A percentile compares a stretch with the other conserved stretches of the same genome.
Evolutionary conservation across 2,113 vertebrate genomes (phyloP).

Genomic region (Seriola quinqueradiata): DNA sequence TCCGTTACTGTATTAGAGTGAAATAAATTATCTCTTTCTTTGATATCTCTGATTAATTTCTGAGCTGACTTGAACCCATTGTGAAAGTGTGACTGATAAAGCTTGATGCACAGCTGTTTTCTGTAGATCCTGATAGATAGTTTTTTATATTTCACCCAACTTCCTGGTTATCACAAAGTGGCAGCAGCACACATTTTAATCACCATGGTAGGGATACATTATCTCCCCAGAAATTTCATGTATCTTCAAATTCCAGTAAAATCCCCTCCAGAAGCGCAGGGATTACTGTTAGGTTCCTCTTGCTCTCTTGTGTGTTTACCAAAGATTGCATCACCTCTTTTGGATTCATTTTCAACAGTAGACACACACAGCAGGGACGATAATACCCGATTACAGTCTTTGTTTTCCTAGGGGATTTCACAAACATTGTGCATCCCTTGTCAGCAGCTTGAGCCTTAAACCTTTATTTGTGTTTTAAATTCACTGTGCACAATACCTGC

Average conservation of each 20-base stretch:
- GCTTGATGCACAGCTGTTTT: neutral
- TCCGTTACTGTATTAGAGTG: neutral
- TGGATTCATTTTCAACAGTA: conserved; percentile 40
- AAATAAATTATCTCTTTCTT: neutral
- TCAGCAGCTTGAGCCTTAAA: conserved; percentile 15
- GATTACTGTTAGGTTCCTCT: conserved; percentile 51
- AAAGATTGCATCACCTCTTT: conserved; percentile 65
- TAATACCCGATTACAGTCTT: conserved; percentile 46
- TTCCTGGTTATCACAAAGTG: conserved; percentile 44
- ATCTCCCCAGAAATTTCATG: conserved; percentile 48
- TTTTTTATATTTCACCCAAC: conserved; percentile 1
- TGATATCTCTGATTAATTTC: conserved; percentile 15
- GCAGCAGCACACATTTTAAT: conserved; percentile 49
- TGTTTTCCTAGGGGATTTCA: conserved; percentile 39
- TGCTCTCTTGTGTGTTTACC: conserved; percentile 49
- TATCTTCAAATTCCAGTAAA: conserved; percentile 39
- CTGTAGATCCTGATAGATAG: conserved; percentile 6
- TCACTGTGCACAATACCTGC: conserved; percentile 5
- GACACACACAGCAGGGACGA: conserved; percentile 44
- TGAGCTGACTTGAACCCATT: neutral
- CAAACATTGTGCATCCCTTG: neutral
- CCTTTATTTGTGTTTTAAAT: conserved; percentile 42
- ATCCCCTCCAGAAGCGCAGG: conserved; percentile 60
- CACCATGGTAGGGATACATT: conserved; percentile 33
- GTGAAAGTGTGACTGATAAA: conserved; percentile 4